Conservation (phyloP, 2,888 invertebrate species). For the Cecidostiba fungosa region DNA sequence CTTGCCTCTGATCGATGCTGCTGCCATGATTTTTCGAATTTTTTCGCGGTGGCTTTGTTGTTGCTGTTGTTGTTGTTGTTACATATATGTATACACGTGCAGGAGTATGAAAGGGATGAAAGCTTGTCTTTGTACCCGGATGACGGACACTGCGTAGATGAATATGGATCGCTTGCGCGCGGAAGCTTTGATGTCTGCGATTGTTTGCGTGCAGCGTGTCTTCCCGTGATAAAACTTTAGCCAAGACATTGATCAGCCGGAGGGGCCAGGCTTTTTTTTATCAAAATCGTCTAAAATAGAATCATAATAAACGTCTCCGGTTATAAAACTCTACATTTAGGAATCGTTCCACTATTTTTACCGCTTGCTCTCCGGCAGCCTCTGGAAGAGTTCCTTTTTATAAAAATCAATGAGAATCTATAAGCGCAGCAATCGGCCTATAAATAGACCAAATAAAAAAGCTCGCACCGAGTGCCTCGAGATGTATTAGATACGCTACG, state of each 20-base stretch:
- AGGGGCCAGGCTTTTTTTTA: not conserved
- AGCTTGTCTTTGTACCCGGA: not conserved
- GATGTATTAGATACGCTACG: not conserved
- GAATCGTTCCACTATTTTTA: not conserved
- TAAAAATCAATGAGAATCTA: not conserved
- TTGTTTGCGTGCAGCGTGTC: not conserved
- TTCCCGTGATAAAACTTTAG: not conserved
- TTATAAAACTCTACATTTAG: too few species aligned
- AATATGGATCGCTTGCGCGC: not conserved
- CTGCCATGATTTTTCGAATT: not conserved
- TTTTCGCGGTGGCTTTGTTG: not conserved
- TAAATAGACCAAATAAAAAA: not conserved
- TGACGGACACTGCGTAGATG: not conserved
- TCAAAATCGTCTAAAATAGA: too few species aligned
- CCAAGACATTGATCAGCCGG: not conserved
- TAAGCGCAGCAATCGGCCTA: not conserved
- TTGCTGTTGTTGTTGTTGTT: not conserved
- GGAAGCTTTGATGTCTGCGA: not conserved
- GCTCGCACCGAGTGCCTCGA: not conserved
- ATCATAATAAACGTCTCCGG: too few species aligned
- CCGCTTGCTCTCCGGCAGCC: not conserved
- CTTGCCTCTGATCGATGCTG: conserved; percentile 14
- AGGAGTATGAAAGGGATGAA: not conserved
- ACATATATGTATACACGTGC: not conserved
- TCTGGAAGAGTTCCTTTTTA: not conserved